Evolutionary conservation across 2,888 invertebrate genomes (phyloP).

Genomic region (Meghimatium bilineatum): DNA sequence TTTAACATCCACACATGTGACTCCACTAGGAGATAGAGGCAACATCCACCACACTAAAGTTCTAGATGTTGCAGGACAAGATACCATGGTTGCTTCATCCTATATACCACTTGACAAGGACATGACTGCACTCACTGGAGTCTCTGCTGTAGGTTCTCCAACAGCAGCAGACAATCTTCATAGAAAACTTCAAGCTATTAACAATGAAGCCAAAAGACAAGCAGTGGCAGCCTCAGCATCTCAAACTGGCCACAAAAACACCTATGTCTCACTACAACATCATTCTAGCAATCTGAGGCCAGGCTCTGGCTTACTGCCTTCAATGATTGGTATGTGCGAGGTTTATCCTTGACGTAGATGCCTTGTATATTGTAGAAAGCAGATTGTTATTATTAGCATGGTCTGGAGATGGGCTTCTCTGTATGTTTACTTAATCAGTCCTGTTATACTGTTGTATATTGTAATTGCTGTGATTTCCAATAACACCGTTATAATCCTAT

Average conservation of each 20-base stretch:
- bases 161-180: neutral
- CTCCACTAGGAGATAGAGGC: slow-evolving; percentile 36
- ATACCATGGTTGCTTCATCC: slow-evolving; percentile 21
- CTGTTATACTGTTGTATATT: neutral
- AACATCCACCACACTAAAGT: slow-evolving; percentile 33
- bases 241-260: no score
- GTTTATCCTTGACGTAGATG: neutral
- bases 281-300: neutral
- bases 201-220: neutral
- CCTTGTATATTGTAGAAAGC: neutral
- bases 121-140: neutral
- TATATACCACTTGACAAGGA: neutral
- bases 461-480: neutral
- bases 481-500: neutral
- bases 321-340: slow-evolving; percentile 3
- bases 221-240: neutral
- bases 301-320: neutral
- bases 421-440: neutral
- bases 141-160: neutral
- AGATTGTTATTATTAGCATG: neutral
- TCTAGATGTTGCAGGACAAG: slow-evolving; percentile 37
- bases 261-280: neutral
- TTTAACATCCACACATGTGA: neutral
- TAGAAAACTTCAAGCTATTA: slow-evolving; percentile 2
- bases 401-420: neutral